These are phyloP conservation scores for Heterodera schachtii DNA, from an alignment of 1,140 invertebrate genomes.

Conservation along the genomic window DNA sequence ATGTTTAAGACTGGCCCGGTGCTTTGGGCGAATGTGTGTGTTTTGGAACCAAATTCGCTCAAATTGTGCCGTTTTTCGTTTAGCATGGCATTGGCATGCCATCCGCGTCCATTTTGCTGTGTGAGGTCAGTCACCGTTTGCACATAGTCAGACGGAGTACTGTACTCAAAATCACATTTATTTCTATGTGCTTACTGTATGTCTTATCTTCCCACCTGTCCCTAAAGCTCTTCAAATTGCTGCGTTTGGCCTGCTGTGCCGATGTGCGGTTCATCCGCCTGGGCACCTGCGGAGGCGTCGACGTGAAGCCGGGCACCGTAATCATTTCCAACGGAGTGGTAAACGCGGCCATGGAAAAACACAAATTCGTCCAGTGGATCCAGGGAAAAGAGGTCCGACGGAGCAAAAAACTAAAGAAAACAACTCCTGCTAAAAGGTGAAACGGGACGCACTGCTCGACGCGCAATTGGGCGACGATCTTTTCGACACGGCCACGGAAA, in stretches of 20 bases:
- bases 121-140: slow-evolving; percentile 74
- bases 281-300: slow-evolving; percentile 73
- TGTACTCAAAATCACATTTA: too few relatives aligned
- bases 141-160: neutral
- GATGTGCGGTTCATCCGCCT: slow-evolving; percentile 88
- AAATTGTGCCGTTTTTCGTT: slow-evolving; percentile 21
- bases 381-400: slow-evolving; percentile 77
- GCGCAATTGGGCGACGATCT: slow-evolving; percentile 78
- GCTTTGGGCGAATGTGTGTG: slow-evolving; percentile 81
- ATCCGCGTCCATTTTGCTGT: slow-evolving; percentile 84
- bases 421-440: slow-evolving; percentile 66
- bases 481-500: slow-evolving; percentile 72
- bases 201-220: too few relatives aligned
- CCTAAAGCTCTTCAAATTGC: slow-evolving; percentile 74
- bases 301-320: slow-evolving; percentile 56
- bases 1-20: slow-evolving; percentile 97
- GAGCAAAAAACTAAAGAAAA: neutral
- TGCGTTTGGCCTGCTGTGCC: slow-evolving; percentile 82
- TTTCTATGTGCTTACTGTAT: too few relatives aligned
- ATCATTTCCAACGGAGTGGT: slow-evolving; percentile 57
- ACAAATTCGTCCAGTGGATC: slow-evolving; percentile 74
- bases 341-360: slow-evolving; percentile 50
- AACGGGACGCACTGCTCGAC: slow-evolving; percentile 81
- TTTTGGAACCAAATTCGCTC: neutral
- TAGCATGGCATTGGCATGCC: slow-evolving; percentile 92